These are phyloP conservation scores for Agapornis canus DNA, from an alignment of 2,797 vertebrate genomes.

Conservation along the genomic window DNA sequence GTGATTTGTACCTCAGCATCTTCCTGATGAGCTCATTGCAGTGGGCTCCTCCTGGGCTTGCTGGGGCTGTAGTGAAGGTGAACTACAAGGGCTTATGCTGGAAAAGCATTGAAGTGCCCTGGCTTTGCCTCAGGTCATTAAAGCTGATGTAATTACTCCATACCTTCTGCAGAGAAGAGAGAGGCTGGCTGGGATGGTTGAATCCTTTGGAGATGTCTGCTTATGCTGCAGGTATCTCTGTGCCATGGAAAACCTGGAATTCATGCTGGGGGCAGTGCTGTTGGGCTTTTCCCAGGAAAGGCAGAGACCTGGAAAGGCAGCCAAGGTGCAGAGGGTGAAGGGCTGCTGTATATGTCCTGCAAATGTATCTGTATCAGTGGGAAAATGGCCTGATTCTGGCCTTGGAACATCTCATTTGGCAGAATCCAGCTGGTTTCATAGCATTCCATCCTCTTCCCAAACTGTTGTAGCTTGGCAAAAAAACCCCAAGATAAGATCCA, in stretches of 20 bases:
- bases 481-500: too few species aligned
- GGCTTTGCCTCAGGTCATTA: not conserved
- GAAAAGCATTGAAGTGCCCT: not conserved
- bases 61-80: not conserved
- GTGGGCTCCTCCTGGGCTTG: not conserved
- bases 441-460: not conserved
- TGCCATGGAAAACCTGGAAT: not conserved
- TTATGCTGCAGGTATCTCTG: not conserved
- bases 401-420: not conserved
- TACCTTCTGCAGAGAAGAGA: not conserved
- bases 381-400: not conserved
- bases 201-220: not conserved
- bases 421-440: not conserved
- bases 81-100: not conserved
- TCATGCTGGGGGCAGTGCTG: not conserved
- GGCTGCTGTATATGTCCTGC: not conserved
- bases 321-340: not conserved
- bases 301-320: not conserved
- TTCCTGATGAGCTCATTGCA: not conserved
- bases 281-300: not conserved
- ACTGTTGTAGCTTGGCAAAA: not conserved
- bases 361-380: rapidly evolving
- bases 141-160: not conserved
- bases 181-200: not conserved
- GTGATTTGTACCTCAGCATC: not conserved